Base-by-base conservation (phyloP, 37 sponge, comb jelly and placozoan species). In the Ephydatia muelleri region DNA sequence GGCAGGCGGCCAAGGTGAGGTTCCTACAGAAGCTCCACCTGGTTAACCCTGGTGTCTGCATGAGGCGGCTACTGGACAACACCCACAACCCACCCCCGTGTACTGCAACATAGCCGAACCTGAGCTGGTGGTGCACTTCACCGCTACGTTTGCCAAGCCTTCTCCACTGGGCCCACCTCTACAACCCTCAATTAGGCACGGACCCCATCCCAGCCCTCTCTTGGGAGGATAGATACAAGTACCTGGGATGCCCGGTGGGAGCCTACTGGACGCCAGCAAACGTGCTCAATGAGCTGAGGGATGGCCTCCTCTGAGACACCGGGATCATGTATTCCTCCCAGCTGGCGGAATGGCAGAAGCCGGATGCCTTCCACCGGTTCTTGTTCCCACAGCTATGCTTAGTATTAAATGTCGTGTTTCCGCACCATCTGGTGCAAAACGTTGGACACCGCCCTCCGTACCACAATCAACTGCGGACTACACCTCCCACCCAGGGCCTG, bases 341-440 rank as follows among this genome's bases (percentile, higher is more conserved):
- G 0, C 73, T 88, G 4, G 34, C 83, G 12, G 80, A 82, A 29
- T 88, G 89, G 89, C 89, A 83, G 73, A 88, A 88, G 74, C 22
- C 83, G 31, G 79, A 88, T 71, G 89, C 89, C 73, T 71, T 77
- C 73, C 43, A 73, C 47, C 43, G 11, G 30, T 88, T 88, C 65
- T 65, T 83, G 2, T 2, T 77, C 43, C 67, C 89, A 21, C 67
- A 70, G 32, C 39, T 38, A 21, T 23, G 37, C 31, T 80, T 65
- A 39, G 67, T 65, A 5, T 65, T 87, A 13, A 27, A 36, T 28
- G 49, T 84, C 3, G 31, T 80, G 38, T 11, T 47, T 2, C 68
- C 73, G 23, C 12, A 12, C 32, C 23, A 57, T 36, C 25, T 88
- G 83, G 83, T 38, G 68, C 43, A 48, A 39, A n/a, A 64, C 34